Base-by-base conservation (phyloP, 2,888 invertebrate genomes). In the Atethmia centrago region DNA sequence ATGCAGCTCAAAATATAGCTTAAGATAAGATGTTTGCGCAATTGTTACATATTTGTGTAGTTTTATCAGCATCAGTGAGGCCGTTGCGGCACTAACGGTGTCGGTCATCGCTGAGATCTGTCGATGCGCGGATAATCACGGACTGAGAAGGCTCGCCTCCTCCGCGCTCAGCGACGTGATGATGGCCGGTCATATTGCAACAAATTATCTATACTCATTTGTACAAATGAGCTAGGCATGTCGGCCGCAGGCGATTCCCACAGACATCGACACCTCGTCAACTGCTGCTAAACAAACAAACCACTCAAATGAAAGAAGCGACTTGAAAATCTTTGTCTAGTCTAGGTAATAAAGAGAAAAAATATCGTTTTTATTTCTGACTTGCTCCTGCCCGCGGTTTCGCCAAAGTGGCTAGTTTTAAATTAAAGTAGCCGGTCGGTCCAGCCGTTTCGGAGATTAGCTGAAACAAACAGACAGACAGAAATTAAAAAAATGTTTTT, bases 241-340 rank as follows among this genome's bases (percentile, higher is more conserved):
- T 85, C 70, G 78, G 91, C 94, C 92, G 74, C 89, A 79, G 92
- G 94, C 93, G 90, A 88, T 94, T 94, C 94, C 88, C 94, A 94
- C 87, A 91, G 89, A 90, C 89, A 89, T 91, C 85, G 88, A 90
- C 90, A 90, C 90, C 89, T 90, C 88, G 84, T 86, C 79, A 83
- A 81, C 82, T 87, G 84, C 88, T 90, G 88, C 88, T 90, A 90
- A 87, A 87, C 88, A 89, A 88, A 85, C 73, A 80, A 77, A 89
- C 67, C 56, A 71, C 49, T 71, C 61, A 69, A 81, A 77, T 76
- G 55, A 80, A 80, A 59, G 53, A 80, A 49, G 31, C 47, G 16
- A 42, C 56, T 63, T 12, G 45, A 65, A 65, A 62, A 66, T 69
- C 42, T 70, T 25, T 67, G 58, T 40, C 61, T 63, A 42, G 45